Evolutionary conservation across 2,797 vertebrate species (phyloP).

Genomic region (Chloroceryle inda): DNA sequence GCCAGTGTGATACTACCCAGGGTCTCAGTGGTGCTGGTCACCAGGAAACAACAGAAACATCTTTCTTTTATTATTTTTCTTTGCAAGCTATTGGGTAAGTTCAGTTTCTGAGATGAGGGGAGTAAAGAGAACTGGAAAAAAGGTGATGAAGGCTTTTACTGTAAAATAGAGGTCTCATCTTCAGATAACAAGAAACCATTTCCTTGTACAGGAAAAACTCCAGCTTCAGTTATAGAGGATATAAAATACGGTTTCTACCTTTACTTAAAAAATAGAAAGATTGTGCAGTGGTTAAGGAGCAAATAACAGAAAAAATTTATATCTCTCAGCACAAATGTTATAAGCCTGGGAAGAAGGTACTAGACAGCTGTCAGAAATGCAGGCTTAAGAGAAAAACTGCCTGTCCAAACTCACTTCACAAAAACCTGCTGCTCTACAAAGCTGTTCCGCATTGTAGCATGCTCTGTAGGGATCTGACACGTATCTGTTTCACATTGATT

Average conservation of each 20-base stretch:
- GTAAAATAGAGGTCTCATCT: neutral
- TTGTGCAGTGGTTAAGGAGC: neutral
- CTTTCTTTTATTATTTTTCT: neutral
- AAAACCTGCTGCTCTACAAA: neutral
- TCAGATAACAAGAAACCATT: slow-evolving; percentile 4
- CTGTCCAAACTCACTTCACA: neutral
- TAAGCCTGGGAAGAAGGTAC: neutral
- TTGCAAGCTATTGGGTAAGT: neutral
- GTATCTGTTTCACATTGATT: neutral
- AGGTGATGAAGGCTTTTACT: neutral
- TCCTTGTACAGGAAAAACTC: neutral
- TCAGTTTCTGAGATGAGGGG: neutral
- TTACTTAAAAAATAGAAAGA: neutral
- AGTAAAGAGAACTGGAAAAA: neutral
- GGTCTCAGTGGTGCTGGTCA: neutral
- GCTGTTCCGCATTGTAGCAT: neutral
- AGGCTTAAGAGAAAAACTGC: neutral
- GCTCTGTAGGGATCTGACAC: neutral
- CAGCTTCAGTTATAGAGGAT: neutral
- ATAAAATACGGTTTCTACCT: slow-evolving; percentile 11
- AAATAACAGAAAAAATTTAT: neutral
- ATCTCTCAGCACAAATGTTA: neutral
- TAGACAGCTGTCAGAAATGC: slow-evolving; percentile 22
- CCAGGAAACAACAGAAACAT: slow-evolving; percentile 22
- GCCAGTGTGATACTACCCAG: neutral